Conservation (phyloP, 1,140 invertebrate species). For the Diorhabda sublineata region DNA sequence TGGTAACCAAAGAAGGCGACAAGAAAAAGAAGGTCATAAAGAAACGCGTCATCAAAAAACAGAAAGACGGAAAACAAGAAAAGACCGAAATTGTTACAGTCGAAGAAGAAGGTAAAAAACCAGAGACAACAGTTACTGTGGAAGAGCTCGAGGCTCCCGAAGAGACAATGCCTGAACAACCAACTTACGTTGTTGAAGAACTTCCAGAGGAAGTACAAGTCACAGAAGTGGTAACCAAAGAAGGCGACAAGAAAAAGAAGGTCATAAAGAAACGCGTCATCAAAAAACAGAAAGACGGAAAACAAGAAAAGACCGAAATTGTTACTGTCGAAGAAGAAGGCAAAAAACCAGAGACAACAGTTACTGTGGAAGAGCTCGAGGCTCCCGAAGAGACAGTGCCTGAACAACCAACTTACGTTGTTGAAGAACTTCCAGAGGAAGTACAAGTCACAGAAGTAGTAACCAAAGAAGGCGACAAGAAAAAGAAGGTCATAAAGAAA, state of each 20-base stretch:
- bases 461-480: slow-evolving; percentile 32
- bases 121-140: slow-evolving; percentile 38
- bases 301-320: slow-evolving; percentile 42
- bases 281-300: slow-evolving; percentile 44
- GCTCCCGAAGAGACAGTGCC: slow-evolving; percentile 29
- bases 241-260: slow-evolving; percentile 29
- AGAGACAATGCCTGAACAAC: slow-evolving; percentile 36
- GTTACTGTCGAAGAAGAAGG: slow-evolving; percentile 41
- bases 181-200: slow-evolving; percentile 38
- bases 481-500: slow-evolving; percentile 35
- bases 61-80: slow-evolving; percentile 36
- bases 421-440: slow-evolving; percentile 33
- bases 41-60: slow-evolving; percentile 37
- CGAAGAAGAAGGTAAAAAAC: slow-evolving; percentile 42
- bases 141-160: slow-evolving; percentile 47
- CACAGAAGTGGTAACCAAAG: slow-evolving; percentile 26
- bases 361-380: slow-evolving; percentile 36
- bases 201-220: slow-evolving; percentile 36
- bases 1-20: slow-evolving; percentile 34
- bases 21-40: slow-evolving; percentile 36
- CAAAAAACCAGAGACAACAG: slow-evolving; percentile 34
- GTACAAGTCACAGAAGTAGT: slow-evolving; percentile 28
- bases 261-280: slow-evolving; percentile 44
- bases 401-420: slow-evolving; percentile 26
- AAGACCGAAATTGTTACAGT: slow-evolving; percentile 41